Conservation (phyloP, 2,113 vertebrate genomes). For the Sorex fumeus region DNA sequence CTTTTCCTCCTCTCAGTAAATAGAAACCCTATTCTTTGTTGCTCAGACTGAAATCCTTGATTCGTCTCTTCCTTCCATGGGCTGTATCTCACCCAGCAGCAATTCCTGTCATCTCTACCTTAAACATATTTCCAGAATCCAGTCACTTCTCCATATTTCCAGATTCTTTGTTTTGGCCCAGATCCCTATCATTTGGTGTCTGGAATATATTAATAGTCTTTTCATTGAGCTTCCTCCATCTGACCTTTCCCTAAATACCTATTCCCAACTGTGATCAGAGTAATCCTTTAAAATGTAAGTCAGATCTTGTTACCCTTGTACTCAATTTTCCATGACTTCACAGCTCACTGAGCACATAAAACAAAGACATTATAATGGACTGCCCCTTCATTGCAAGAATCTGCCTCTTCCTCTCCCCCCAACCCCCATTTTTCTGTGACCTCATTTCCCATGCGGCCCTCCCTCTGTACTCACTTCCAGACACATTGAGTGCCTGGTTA, state of each 20-base stretch:
- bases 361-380: neutral
- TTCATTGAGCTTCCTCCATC: neutral
- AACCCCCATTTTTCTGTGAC: neutral
- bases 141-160: constrained; percentile 1
- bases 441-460: neutral
- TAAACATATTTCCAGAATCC: constrained; percentile 30
- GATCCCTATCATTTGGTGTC: neutral
- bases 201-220: neutral
- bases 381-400: neutral
- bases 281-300: constrained; percentile 30
- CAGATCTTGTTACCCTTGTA: constrained; percentile 27
- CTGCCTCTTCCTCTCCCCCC: too few relatives aligned
- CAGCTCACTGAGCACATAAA: neutral
- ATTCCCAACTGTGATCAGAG: constrained; percentile 19
- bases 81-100: neutral
- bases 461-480: neutral
- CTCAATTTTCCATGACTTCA: constrained; percentile 8
- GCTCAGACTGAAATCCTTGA: neutral
- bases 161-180: neutral
- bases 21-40: neutral
- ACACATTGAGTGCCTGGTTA: neutral
- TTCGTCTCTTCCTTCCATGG: neutral
- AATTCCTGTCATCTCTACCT: neutral
- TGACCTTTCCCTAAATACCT: neutral
- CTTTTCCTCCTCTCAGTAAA: neutral